These are phyloP conservation scores for Meloidogyne chitwoodi DNA, from an alignment of 1,140 invertebrate species.

Conservation along the genomic window DNA sequence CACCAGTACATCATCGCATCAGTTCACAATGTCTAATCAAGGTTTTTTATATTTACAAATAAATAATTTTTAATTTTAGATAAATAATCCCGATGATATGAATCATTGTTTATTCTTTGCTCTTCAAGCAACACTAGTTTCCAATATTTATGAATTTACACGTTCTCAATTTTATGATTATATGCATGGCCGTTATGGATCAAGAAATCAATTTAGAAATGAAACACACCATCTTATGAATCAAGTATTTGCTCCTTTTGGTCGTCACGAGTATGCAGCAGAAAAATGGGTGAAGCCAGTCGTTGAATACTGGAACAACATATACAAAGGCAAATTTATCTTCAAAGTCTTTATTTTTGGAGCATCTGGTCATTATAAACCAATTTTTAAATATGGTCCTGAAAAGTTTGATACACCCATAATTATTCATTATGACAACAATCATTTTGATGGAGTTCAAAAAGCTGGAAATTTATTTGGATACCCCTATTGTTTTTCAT, in stretches of 20 bases:
- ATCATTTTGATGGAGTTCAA: not conserved
- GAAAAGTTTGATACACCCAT: not conserved
- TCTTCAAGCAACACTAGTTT: not conserved
- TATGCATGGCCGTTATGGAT: not conserved
- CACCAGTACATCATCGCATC: not conserved
- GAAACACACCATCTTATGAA: not conserved
- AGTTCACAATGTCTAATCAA: not conserved
- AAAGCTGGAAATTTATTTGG: not conserved
- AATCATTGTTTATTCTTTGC: not conserved
- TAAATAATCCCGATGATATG: not conserved
- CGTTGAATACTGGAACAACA: not conserved
- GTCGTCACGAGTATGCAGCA: not conserved
- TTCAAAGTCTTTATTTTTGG: not conserved
- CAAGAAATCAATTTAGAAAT: not conserved
- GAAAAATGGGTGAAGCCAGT: not conserved
- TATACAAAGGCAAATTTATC: not conserved
- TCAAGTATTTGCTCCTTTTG: not conserved
- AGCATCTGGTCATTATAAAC: not conserved
- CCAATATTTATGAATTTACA: not conserved
- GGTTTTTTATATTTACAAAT: not conserved
- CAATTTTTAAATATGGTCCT: not conserved
- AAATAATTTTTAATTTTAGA: no score
- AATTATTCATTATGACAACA: not conserved
- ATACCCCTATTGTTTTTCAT: not conserved
- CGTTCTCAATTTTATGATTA: not conserved